Evolutionary conservation across 2,888 invertebrate genomes (phyloP).

Genomic region (Rhingia campestris): DNA sequence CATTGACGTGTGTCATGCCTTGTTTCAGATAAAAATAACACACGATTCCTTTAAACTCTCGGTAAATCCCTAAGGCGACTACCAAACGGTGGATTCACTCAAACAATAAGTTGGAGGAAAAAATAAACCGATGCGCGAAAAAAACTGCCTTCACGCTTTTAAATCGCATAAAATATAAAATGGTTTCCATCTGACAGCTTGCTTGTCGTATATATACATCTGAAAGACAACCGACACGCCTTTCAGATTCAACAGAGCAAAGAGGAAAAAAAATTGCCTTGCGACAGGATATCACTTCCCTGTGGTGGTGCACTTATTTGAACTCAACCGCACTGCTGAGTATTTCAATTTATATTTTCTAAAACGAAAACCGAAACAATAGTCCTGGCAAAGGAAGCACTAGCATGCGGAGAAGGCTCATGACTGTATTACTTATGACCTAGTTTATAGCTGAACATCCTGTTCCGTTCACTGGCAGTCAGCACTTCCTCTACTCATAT

Average conservation of each 20-base stretch:
- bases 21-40: too few species aligned
- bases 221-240: not conserved
- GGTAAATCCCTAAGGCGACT: too few species aligned
- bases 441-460: conserved; percentile 45
- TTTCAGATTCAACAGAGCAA: conserved; percentile 38
- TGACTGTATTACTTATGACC: conserved; percentile 38
- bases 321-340: conserved; percentile 27
- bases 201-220: too few species aligned
- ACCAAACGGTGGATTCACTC: too few species aligned
- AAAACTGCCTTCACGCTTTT: too few species aligned
- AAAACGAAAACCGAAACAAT: conserved; percentile 35
- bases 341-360: conserved; percentile 49
- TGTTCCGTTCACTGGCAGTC: conserved; percentile 39
- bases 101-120: too few species aligned
- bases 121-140: too few species aligned
- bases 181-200: too few species aligned
- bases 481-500: conserved; percentile 8
- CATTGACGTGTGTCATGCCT: too few species aligned
- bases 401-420: not conserved
- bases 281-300: conserved; percentile 32
- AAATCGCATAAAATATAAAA: too few species aligned
- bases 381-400: not conserved
- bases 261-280: conserved; percentile 16
- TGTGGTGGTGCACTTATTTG: conserved; percentile 21
- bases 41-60: too few species aligned